Conservation (phyloP, 1,140 invertebrate genomes). For the Neodiprion lecontei region DNA sequence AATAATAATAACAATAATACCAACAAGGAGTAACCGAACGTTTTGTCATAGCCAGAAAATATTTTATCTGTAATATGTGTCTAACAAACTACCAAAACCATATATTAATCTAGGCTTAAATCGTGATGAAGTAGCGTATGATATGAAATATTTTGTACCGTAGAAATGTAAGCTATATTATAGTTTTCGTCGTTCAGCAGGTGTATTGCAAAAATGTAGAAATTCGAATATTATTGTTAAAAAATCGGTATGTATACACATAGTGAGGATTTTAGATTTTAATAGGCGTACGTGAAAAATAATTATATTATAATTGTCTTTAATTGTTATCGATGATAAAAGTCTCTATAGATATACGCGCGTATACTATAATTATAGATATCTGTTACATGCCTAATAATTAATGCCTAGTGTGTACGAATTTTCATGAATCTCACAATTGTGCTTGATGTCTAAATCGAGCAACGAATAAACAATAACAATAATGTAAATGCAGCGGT, state of each 20-base stretch:
- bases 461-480: background rate
- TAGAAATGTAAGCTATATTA: background rate
- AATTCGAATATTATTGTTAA: too few species aligned
- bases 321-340: background rate
- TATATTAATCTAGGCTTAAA: background rate
- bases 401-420: background rate
- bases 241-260: too few species aligned
- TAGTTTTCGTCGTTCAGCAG: background rate
- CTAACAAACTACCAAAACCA: background rate
- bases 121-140: background rate
- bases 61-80: too few species aligned
- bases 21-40: too few species aligned
- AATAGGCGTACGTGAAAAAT: background rate
- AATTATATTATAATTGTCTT: background rate
- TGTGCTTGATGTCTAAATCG: too few species aligned
- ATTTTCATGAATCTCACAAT: background rate
- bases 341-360: background rate
- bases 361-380: background rate
- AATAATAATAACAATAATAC: too few species aligned
- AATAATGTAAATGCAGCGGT: background rate
- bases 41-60: too few species aligned
- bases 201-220: too few species aligned
- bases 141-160: background rate
- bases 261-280: too few species aligned
- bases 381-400: background rate